These are phyloP conservation scores for Conchocele bisecta DNA, from an alignment of 2,888 invertebrate genomes.

Conservation along the genomic window DNA sequence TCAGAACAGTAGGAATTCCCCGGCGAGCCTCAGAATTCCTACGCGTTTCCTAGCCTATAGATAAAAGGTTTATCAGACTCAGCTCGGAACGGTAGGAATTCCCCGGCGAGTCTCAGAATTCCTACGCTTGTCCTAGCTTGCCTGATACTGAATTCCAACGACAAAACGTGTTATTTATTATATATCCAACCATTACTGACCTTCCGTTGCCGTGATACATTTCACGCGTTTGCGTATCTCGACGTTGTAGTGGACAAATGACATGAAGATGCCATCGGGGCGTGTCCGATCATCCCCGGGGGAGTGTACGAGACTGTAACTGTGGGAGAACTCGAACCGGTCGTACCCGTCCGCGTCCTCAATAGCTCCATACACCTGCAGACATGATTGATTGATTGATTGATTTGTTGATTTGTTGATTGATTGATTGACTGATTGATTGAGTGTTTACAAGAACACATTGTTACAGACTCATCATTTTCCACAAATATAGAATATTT, in stretches of 20 bases:
- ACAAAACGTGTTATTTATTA: background rate
- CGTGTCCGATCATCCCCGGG: slow-evolving; percentile 94
- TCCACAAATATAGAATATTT: background rate
- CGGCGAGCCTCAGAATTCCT: no score
- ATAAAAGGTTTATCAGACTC: no score
- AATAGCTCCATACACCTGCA: slow-evolving; percentile 92
- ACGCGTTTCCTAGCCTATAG: no score
- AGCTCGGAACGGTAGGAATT: no score
- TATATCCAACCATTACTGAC: slow-evolving; percentile 82
- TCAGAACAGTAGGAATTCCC: no score
- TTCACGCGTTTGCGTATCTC: slow-evolving; percentile 97
- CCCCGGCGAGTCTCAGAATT: no score
- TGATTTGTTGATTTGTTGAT: no score
- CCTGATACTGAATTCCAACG: no score
- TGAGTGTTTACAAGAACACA: no score
- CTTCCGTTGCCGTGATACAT: slow-evolving; percentile 96
- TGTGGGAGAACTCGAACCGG: slow-evolving; percentile 97
- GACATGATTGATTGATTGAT: background rate
- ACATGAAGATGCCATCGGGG: slow-evolving; percentile 95
- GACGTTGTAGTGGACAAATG: slow-evolving; percentile 99
- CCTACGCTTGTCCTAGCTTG: no score
- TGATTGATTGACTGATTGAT: no score
- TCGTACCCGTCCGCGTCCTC: slow-evolving; percentile 86
- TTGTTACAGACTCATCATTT: background rate
- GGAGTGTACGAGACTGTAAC: slow-evolving; percentile 92